These are phyloP conservation scores for Pteronura brasiliensis DNA, from an alignment of 2,113 vertebrate genomes.

Conservation along the genomic window DNA sequence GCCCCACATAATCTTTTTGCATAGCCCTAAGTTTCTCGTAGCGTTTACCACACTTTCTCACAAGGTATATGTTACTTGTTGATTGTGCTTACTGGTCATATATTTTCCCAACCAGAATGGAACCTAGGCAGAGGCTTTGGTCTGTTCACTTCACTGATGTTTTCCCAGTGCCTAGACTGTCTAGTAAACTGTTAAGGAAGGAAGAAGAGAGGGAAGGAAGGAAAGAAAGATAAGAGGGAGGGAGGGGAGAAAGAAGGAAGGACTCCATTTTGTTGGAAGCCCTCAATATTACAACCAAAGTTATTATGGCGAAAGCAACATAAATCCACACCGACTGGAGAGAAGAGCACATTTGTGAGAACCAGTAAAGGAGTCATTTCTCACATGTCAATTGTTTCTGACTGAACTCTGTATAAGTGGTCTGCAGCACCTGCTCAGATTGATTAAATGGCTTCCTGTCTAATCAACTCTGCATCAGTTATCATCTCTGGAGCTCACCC, in stretches of 20 bases:
- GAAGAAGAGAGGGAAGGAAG: neutral
- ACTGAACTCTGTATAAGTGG: neutral
- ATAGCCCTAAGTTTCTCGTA: neutral
- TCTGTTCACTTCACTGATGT: neutral
- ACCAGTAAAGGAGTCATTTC: neutral
- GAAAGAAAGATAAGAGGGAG: neutral
- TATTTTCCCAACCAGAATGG: neutral
- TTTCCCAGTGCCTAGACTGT: neutral
- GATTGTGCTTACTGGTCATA: neutral
- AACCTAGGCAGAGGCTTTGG: neutral
- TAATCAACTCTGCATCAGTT: neutral
- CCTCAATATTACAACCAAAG: neutral
- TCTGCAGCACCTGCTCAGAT: neutral
- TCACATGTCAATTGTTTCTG: neutral
- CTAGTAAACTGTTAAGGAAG: neutral
- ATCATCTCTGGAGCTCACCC: neutral
- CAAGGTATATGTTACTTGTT: neutral
- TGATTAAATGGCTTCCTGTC: slow-evolving; percentile 9
- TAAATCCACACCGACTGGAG: neutral
- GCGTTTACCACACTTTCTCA: neutral
- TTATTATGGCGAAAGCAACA: neutral
- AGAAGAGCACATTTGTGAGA: neutral
- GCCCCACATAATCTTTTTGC: neutral
- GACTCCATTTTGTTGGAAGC: neutral
- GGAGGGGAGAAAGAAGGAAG: neutral